Evolutionary conservation across 1,140 invertebrate genomes (phyloP), one percentile per base, ranked within the genome.

Genomic region (Metopolophium dirhodum): DNA sequence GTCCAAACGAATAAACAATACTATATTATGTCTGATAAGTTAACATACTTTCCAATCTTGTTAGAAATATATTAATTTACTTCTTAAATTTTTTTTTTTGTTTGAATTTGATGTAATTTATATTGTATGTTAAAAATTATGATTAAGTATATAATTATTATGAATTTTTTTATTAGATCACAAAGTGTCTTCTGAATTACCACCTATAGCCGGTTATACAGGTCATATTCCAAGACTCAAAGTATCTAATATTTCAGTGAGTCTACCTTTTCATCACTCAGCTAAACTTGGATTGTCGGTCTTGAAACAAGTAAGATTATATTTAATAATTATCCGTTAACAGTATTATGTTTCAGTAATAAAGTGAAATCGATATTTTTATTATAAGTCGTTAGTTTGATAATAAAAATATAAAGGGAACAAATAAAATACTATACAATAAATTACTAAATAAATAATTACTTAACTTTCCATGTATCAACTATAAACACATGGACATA

Each of bases 121-220:
- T 83, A 20, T 37, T 83, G 35, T 83, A 45, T 26, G 7, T 37
- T 22, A 2, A 7, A 41, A 41, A 41, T 83, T 83, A 30, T 86
- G 2, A 85, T 83, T 37, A 85, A 45, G 41, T 85, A 14, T n/a
- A 86, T 89, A 54, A 35, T 89, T 30, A 54, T 37, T 89, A 37
- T 88, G 22, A 88, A 7, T 54, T 6, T 30, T 41, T 90, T 68
- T 35, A 95, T 8, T 95, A 97, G 97, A 96, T 94, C 96, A 96
- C 94, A 96, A 96, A 95, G 96, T 97, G 94, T 97, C 97, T 22
- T 96, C 97, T 0, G 96, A 97, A 94, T 96, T 96, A 94, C 97
- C 97, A 41, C 97, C 97, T 47, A 97, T 97, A 93, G 96, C 97
- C 3, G 97, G 97, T 2, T 97, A 97, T 94, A 97, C 97, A 0